These are phyloP conservation scores for Anolis carolinensis DNA, from an alignment of 2,113 vertebrate genomes.

Conservation along the genomic window DNA sequence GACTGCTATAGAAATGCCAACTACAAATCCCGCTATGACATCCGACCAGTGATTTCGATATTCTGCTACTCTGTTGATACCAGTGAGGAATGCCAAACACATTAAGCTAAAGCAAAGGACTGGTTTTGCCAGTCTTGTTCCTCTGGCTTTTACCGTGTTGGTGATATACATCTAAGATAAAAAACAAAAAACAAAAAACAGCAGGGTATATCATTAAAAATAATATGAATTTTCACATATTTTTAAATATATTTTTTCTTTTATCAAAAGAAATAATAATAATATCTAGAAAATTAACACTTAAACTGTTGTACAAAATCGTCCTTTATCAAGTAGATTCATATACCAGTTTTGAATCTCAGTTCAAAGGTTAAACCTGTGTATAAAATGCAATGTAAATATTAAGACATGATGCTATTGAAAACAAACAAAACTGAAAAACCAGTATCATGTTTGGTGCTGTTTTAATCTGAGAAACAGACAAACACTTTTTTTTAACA, in stretches of 20 bases:
- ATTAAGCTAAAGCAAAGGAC: slow-evolving; percentile 91
- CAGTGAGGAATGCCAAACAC: slow-evolving; percentile 95
- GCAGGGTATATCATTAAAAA: slow-evolving; percentile 48
- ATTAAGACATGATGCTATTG: not conserved
- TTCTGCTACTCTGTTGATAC: slow-evolving; percentile 96
- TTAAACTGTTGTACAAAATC: not conserved
- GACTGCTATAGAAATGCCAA: slow-evolving; percentile 91
- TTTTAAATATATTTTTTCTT: too few species aligned
- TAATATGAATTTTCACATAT: not conserved
- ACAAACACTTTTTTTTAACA: too few species aligned
- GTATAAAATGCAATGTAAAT: not conserved
- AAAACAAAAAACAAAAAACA: too few species aligned
- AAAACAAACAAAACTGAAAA: too few species aligned
- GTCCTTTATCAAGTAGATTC: not conserved
- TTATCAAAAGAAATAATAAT: too few species aligned
- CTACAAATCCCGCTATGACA: slow-evolving; percentile 95
- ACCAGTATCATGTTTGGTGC: not conserved
- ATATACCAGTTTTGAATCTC: not conserved
- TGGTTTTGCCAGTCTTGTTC: slow-evolving; percentile 94
- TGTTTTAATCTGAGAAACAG: not conserved
- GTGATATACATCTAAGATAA: slow-evolving; percentile 92
- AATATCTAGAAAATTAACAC: too few species aligned
- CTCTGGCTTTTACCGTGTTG: slow-evolving; percentile 92
- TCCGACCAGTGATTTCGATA: slow-evolving; percentile 99
- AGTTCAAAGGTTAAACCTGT: not conserved